phyloP scores from a whole-genome alignment of 2,888 invertebrate genomes.

The Lasioglossum leucozonium region DNA sequence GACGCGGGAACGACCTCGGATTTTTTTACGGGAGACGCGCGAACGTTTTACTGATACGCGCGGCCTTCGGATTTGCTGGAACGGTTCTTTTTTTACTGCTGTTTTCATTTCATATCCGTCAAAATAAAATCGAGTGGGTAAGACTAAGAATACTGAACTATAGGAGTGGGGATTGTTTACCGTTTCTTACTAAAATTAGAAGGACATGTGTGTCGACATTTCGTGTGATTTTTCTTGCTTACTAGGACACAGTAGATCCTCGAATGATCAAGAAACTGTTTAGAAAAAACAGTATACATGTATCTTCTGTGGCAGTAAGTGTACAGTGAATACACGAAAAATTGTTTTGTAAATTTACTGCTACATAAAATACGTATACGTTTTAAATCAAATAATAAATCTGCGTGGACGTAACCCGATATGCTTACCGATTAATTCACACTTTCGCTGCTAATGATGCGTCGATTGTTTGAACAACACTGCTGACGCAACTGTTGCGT shows the following conservation, averaged over 20 bases:
- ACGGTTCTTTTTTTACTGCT: too few species aligned
- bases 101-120: background rate
- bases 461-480: conserved; percentile 3
- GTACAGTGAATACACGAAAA: too few species aligned
- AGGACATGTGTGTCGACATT: background rate
- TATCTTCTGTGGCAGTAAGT: too few species aligned
- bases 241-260: too few species aligned
- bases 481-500: background rate
- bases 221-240: too few species aligned
- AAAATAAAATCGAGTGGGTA: background rate
- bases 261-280: too few species aligned
- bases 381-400: background rate
- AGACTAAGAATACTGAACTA: background rate
- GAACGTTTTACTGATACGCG: background rate
- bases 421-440: background rate
- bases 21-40: background rate
- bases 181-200: background rate
- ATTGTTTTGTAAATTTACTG: background rate
- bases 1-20: background rate
- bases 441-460: conserved; percentile 10
- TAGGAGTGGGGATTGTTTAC: background rate
- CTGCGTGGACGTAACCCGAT: background rate
- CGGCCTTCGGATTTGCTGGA: background rate
- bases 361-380: background rate
- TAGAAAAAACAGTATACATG: too few species aligned